These are phyloP conservation scores for Amblyjoppa proteus DNA, from an alignment of 2,888 invertebrate genomes.

Conservation along the genomic window DNA sequence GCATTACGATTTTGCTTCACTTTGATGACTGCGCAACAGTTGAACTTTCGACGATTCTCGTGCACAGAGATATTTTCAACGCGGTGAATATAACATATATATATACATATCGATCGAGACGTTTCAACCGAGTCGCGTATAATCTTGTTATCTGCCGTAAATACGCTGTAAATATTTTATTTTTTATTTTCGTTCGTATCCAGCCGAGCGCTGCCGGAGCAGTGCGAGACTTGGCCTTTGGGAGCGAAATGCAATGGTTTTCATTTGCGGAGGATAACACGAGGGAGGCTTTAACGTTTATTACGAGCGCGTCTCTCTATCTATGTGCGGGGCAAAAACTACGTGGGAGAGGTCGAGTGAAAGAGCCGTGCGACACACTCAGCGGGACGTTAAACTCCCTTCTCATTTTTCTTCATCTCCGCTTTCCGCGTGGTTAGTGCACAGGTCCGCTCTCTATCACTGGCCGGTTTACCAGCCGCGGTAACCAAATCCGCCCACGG, in stretches of 20 bases:
- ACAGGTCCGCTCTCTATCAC: neutral
- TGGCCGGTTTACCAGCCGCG: neutral
- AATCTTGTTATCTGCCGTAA: neutral
- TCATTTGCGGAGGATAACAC: neutral
- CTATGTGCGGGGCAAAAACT: constrained; percentile 36
- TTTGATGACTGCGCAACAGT: neutral
- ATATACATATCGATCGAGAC: neutral
- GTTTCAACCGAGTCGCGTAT: neutral
- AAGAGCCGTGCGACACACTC: constrained; percentile 16
- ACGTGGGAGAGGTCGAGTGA: constrained; percentile 51
- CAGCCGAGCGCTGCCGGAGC: neutral
- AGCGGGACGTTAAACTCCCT: constrained; percentile 27
- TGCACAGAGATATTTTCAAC: neutral
- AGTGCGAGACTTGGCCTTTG: neutral
- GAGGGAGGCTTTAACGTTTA: neutral
- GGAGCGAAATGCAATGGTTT: neutral
- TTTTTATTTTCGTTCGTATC: neutral
- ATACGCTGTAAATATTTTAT: neutral
- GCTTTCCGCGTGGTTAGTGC: constrained; percentile 5
- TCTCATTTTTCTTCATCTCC: constrained; percentile 27
- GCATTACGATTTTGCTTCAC: neutral
- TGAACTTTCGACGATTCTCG: neutral
- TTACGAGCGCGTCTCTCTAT: constrained; percentile 20
- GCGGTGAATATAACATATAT: neutral
- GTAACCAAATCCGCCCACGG: constrained; percentile 5